Evolutionary conservation across 2,888 invertebrate species (phyloP).

Genomic region (Chymomyza procnemis): DNA sequence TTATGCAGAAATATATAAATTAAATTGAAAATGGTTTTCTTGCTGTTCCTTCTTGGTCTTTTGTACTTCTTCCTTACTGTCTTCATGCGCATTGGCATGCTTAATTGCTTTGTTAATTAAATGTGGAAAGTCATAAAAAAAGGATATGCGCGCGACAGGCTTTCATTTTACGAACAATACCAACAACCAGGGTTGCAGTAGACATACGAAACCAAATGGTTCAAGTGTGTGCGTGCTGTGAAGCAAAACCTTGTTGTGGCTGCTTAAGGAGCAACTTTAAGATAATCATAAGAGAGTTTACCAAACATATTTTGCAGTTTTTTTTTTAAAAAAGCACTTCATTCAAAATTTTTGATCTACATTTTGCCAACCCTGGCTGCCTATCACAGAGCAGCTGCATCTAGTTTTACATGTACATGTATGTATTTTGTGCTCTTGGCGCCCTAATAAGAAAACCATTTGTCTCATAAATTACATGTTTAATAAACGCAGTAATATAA

Average conservation of each 20-base stretch:
- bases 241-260: too few relatives aligned
- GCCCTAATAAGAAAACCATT: neutral
- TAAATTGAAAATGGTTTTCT: conserved; percentile 59
- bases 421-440: too few relatives aligned
- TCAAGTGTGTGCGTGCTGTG: too few relatives aligned
- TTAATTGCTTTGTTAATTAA: conserved; percentile 73
- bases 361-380: too few relatives aligned
- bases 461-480: neutral
- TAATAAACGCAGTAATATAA: neutral
- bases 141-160: conserved; percentile 41
- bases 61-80: neutral
- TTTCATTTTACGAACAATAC: neutral
- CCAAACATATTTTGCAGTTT: too few relatives aligned
- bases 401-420: neutral
- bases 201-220: too few relatives aligned
- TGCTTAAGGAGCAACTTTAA: too few relatives aligned
- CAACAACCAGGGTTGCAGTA: neutral
- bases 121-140: conserved; percentile 60
- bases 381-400: neutral
- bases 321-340: too few relatives aligned
- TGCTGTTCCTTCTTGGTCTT: neutral
- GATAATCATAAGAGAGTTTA: too few relatives aligned
- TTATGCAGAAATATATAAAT: conserved; percentile 42
- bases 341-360: too few relatives aligned
- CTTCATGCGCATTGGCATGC: conserved; percentile 45